Evolutionary conservation across 2,797 vertebrate species (phyloP).

Genomic region (Acomys russatus): DNA sequence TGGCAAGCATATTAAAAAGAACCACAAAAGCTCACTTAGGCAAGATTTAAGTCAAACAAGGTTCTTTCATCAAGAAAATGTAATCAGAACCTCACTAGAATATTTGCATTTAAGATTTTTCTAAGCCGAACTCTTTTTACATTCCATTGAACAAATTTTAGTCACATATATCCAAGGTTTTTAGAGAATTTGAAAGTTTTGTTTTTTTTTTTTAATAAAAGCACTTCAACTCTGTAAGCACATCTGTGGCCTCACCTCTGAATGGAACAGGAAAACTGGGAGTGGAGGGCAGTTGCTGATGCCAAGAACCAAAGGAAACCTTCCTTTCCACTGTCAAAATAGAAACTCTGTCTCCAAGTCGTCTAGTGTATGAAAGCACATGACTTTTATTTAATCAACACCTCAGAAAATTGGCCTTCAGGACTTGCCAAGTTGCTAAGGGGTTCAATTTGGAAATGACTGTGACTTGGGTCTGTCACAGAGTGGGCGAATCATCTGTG

Average conservation of each 20-base stretch:
- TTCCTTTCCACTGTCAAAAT: not conserved
- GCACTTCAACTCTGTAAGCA: not conserved
- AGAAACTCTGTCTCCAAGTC: not conserved
- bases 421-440: not conserved
- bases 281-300: not conserved
- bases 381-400: not conserved
- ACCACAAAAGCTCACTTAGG: not conserved
- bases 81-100: not conserved
- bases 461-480: not conserved
- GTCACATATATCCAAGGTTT: not conserved
- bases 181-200: not conserved
- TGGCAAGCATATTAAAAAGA: not conserved
- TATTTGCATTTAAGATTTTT: not conserved
- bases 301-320: not conserved
- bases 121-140: not conserved
- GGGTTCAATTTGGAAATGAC: not conserved
- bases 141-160: not conserved
- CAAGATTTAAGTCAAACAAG: not conserved
- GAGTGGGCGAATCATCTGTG: not conserved
- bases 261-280: not conserved
- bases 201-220: conserved; percentile 1
- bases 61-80: conserved; percentile 1
- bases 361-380: not conserved
- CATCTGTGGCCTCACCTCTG: not conserved
- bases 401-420: not conserved